Evolutionary conservation across 2,888 invertebrate genomes (phyloP), one percentile per base, ranked within the genome.

Genomic region (Graphium colonna): DNA sequence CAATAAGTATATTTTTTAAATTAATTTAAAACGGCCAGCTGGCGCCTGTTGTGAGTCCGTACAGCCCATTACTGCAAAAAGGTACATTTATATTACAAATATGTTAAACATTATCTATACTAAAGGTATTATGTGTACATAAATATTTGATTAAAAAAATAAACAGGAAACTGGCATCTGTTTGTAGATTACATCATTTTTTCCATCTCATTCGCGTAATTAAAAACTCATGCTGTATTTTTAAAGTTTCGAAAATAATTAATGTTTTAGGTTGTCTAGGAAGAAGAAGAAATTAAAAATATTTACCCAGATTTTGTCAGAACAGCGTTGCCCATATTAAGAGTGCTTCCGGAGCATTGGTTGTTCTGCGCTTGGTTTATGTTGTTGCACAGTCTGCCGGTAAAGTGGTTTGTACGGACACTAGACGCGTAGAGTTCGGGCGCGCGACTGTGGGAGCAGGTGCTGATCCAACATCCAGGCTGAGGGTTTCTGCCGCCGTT

Each of bases 401-500:
- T 60, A 9, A 73, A 62, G 15, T 67, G 67, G 43, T 69, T 59
- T 3, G 51, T 46, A 39, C 60, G 62, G 0, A 73, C 59, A n/a
- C 60, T 67, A 0, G 72, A 60, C 8, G 72, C 72, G 47, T 69
- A 67, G 0, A 71, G 58, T 8, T 66, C 44, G 15, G 55, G 55
- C 1, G 68, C 60, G 1, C 72, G 66, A 7, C 64, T 51, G 55
- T 75, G 74, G 0, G 71, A 71, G 49, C 74, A 75, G 7, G 60
- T 52, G 18, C 61, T 64, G 15, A 52, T 9, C 18, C 38, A 44
- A 44, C 75, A 75, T 0, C 75, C 73, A 0, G 73, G 71, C 56
- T 73, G 74, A 4, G 57, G 58, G 41, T 67, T 60, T 12, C 60
- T 63, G 3, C 73, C 73, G 0, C 73, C 73, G 45, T 75, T 75